Conservation (phyloP, 2,888 invertebrate genomes). For the Griposia aprilina region DNA sequence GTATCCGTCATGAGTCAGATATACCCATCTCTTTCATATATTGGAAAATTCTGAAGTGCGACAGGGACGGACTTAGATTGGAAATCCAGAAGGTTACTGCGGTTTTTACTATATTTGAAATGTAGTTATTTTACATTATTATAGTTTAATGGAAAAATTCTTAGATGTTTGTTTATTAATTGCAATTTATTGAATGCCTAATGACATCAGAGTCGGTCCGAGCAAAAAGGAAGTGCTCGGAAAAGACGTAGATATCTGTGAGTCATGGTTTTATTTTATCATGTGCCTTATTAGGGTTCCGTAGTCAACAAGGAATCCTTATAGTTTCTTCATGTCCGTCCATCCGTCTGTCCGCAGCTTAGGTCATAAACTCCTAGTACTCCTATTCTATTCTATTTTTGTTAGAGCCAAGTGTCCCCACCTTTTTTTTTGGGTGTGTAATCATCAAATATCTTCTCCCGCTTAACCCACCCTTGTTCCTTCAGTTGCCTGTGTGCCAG, state of each 20-base stretch:
- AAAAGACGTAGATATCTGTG: neutral
- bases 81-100: conserved; percentile 54
- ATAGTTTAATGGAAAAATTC: conserved; percentile 8
- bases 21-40: conserved; percentile 13
- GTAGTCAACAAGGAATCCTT: no score
- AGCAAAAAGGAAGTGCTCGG: neutral
- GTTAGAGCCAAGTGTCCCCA: no score
- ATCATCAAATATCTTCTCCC: no score
- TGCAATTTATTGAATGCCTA: neutral
- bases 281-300: no score
- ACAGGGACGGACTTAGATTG: neutral
- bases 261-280: neutral
- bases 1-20: conserved; percentile 30
- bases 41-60: neutral
- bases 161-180: conserved; percentile 24
- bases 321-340: no score
- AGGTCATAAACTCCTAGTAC: no score
- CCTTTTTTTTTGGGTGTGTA: no score
- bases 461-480: no score
- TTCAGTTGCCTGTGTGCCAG: no score
- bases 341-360: no score
- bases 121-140: neutral
- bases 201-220: neutral
- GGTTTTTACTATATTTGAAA: conserved; percentile 46
- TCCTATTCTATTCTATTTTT: no score